Conservation (phyloP, 2,797 vertebrate genomes). For the Tenualosa ilisha region DNA sequence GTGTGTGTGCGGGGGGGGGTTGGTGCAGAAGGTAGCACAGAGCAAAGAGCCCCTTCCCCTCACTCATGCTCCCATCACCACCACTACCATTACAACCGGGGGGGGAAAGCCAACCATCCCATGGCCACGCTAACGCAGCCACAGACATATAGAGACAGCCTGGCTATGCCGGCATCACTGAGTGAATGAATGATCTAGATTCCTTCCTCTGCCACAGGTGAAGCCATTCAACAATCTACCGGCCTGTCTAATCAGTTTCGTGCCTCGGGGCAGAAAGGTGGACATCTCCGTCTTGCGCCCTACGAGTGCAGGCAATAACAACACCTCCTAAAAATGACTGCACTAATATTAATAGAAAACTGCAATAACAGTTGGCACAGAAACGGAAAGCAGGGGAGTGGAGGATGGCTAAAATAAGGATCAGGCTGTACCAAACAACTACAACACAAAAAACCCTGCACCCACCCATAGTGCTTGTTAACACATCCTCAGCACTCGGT, state of each 20-base stretch:
- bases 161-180: conserved; percentile 60
- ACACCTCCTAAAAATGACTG: too few species aligned
- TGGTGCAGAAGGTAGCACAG: conserved; percentile 28
- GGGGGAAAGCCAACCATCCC: not conserved
- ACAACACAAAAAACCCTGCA: not conserved
- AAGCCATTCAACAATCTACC: conserved; percentile 66
- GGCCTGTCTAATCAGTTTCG: conserved; percentile 48
- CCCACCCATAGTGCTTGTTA: not conserved
- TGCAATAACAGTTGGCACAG: not conserved
- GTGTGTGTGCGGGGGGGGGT: not conserved
- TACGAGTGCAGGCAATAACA: not conserved
- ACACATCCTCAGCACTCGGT: not conserved
- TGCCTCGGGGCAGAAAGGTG: conserved; percentile 60
- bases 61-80: not conserved
- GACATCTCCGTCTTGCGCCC: conserved; percentile 39
- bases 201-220: conserved; percentile 53
- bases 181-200: conserved; percentile 69
- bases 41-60: not conserved
- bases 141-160: conserved; percentile 54
- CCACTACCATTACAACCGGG: not conserved
- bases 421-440: not conserved
- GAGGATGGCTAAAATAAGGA: not conserved
- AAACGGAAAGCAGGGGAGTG: not conserved
- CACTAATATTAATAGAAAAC: not conserved
- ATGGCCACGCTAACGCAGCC: not conserved